Evolutionary conservation across 2,888 invertebrate genomes (phyloP).

Genomic region (Miltochrista miniata): DNA sequence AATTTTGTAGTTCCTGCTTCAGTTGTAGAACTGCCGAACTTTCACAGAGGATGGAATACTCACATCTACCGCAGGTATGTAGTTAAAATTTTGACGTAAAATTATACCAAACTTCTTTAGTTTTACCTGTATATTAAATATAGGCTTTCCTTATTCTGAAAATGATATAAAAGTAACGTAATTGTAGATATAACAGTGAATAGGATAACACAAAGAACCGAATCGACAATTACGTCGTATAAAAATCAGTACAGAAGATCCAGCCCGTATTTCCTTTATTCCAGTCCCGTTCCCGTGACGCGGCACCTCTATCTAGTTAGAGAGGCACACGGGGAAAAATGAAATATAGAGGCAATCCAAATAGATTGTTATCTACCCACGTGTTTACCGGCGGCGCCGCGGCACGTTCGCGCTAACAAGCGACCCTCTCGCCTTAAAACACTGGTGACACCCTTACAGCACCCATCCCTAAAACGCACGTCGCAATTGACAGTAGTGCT

Average conservation of each 20-base stretch:
- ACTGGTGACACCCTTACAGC: slow-evolving; percentile 64
- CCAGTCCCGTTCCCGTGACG: slow-evolving; percentile 43
- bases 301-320: slow-evolving; percentile 79
- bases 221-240: not conserved
- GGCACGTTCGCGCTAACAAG: slow-evolving; percentile 82
- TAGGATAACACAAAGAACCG: no score
- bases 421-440: slow-evolving; percentile 61
- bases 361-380: slow-evolving; percentile 84
- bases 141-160: no score
- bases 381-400: slow-evolving; percentile 78
- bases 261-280: slow-evolving; percentile 74
- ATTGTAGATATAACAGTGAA: no score
- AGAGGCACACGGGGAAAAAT: slow-evolving; percentile 77
- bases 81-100: not conserved
- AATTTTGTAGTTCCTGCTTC: no score
- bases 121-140: no score
- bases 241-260: slow-evolving; percentile 58
- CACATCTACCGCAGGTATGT: no score
- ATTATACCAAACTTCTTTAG: no score
- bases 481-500: slow-evolving; percentile 64
- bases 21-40: no score
- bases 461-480: slow-evolving; percentile 44
- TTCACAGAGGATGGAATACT: no score
- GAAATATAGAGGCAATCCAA: slow-evolving; percentile 84
- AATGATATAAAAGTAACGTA: no score